Conservation (phyloP, 2,113 vertebrate genomes). For the Cinclus mexicanus region DNA sequence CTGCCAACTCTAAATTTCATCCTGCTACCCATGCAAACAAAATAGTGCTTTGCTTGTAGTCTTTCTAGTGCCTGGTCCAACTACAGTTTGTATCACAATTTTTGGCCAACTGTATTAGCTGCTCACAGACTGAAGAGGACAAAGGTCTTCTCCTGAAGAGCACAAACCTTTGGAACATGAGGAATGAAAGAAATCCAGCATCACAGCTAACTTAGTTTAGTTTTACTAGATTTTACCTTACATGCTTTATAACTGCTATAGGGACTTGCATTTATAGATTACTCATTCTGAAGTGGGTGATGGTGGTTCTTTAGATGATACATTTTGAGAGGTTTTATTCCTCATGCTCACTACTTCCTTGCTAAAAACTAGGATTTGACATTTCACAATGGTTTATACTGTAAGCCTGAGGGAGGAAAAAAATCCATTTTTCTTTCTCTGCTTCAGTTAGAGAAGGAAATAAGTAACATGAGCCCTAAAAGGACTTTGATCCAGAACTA, state of each 20-base stretch:
- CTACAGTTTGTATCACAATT: neutral
- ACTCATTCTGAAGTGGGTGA: neutral
- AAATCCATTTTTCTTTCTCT: conserved; percentile 27
- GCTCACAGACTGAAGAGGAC: neutral
- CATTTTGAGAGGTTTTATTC: neutral
- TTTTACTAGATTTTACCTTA: neutral
- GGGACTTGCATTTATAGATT: neutral
- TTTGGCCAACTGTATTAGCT: neutral
- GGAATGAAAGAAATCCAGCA: neutral
- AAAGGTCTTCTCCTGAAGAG: neutral
- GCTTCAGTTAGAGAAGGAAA: conserved; percentile 58
- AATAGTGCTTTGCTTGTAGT: neutral
- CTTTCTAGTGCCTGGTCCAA: neutral
- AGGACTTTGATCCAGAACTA: conserved; percentile 65
- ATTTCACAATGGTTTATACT: neutral
- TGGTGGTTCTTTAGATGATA: neutral
- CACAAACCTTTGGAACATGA: neutral
- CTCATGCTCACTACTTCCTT: neutral
- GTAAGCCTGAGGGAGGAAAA: conserved; percentile 22
- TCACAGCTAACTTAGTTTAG: neutral
- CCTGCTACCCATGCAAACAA: neutral
- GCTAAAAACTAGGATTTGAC: neutral
- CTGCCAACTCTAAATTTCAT: neutral
- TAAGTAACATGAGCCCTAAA: conserved; percentile 65
- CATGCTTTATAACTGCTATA: neutral